Conservation (phyloP, 2,113 vertebrate genomes). For the Macaca fascicularis region T2T-MFA8v1.1 NC_088387.1:41155001-41155500, state of each 20-base stretch:
- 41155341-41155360: constrained; percentile 33
- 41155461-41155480: neutral
- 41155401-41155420: neutral
- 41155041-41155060: neutral
- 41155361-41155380: neutral
- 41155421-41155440: neutral
- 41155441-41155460: constrained; percentile 3
- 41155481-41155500: neutral
- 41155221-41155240: constrained; percentile 11
- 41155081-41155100: neutral
- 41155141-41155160: neutral
- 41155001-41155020: constrained; percentile 15
- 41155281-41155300: constrained; percentile 32
- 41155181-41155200: neutral
- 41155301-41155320: neutral
- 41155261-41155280: neutral
- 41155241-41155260: neutral
- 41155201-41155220: constrained; percentile 7
- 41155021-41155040: constrained; percentile 42
- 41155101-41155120: neutral
- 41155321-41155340: neutral
- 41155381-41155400: constrained; percentile 7
- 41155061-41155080: neutral
- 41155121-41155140: constrained; percentile 22
- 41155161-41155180: neutral